Conservation (phyloP, 2,113 vertebrate species). For the Microcebus tavaratra region DNA sequence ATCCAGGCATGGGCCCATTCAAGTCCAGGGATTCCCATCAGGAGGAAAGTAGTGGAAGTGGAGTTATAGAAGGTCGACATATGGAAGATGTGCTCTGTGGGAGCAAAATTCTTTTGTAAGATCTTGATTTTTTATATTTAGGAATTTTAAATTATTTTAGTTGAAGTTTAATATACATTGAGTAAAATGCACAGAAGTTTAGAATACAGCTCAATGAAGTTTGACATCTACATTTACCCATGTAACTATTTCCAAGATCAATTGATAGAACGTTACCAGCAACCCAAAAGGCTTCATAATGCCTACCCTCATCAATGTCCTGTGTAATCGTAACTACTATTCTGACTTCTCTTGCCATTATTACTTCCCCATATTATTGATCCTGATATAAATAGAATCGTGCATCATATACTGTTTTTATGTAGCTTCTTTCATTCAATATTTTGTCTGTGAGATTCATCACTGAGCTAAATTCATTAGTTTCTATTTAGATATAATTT, state of each 20-base stretch:
- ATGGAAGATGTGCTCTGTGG: not conserved
- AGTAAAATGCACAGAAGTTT: not conserved
- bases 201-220: not conserved
- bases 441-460: not conserved
- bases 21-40: slow-evolving; percentile 80
- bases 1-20: slow-evolving; percentile 75
- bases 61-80: slow-evolving; percentile 63
- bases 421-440: not conserved
- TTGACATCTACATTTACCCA: not conserved
- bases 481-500: not conserved
- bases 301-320: not conserved
- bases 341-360: not conserved
- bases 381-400: slow-evolving; percentile 1
- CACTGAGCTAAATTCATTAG: not conserved
- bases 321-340: not conserved
- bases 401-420: not conserved
- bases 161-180: not conserved
- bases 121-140: slow-evolving; percentile 50
- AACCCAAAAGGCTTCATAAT: not conserved
- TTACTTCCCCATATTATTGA: not conserved
- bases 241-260: not conserved
- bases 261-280: not conserved
- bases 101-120: not conserved
- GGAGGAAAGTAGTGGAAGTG: slow-evolving; percentile 75
- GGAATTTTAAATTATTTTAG: not conserved